These are phyloP conservation scores for Drosophila cracens DNA, from an alignment of 2,888 invertebrate species.

Conservation along the genomic window DNA sequence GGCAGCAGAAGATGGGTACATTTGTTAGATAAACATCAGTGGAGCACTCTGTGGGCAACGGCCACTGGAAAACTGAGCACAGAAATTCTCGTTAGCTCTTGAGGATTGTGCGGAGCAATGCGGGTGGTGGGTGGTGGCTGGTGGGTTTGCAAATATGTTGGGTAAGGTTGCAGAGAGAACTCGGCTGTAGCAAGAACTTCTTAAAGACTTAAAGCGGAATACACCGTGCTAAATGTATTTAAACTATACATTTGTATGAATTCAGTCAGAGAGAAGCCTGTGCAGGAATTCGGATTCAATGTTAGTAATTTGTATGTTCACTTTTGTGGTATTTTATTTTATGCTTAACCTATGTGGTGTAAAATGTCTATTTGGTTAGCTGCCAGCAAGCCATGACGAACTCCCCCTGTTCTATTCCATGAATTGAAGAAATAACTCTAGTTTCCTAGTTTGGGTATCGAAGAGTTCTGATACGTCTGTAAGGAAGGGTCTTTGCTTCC, in stretches of 20 bases:
- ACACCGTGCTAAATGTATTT: not conserved
- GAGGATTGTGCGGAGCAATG: constrained; percentile 16
- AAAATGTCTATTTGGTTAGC: not conserved
- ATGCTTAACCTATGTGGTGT: not conserved
- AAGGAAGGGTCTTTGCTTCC: not conserved
- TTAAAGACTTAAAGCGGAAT: not conserved
- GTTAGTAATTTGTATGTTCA: not conserved
- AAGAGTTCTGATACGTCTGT: not conserved
- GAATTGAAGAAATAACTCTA: too few species aligned
- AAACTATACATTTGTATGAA: not conserved
- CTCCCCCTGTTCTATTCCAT: not conserved
- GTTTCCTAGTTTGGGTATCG: too few species aligned
- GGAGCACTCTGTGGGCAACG: constrained; percentile 20
- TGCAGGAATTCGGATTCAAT: not conserved
- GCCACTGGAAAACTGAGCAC: constrained; percentile 40
- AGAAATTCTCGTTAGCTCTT: constrained; percentile 34
- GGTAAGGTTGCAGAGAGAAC: constrained; percentile 1
- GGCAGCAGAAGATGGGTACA: constrained; percentile 42
- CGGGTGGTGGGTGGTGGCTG: not conserved
- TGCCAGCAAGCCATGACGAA: not conserved
- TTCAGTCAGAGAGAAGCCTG: not conserved
- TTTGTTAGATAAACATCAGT: constrained; percentile 70
- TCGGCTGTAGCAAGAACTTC: not conserved
- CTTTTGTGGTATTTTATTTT: not conserved
- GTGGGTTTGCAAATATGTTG: not conserved